Evolutionary conservation across 2,888 invertebrate genomes (phyloP).

Genomic region (Blomia tropicalis): DNA sequence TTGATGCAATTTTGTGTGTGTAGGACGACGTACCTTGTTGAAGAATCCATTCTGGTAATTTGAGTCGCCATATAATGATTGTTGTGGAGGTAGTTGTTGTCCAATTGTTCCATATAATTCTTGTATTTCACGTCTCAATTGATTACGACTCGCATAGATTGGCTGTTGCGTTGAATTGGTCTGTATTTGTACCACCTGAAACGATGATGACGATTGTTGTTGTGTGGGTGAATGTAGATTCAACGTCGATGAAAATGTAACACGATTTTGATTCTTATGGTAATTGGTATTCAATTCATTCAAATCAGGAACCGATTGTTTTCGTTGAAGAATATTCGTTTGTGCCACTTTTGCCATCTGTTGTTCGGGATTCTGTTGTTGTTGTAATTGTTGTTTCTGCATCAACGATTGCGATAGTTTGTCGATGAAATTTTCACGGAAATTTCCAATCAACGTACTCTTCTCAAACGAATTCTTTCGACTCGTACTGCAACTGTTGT

Average conservation of each 20-base stretch:
- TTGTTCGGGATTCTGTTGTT: conserved; percentile 5
- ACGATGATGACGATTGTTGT: too few relatives aligned
- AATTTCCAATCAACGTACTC: background rate
- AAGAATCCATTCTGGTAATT: conserved; percentile 7
- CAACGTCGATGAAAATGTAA: conserved; percentile 3
- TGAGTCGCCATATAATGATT: background rate
- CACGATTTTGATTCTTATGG: conserved; percentile 12
- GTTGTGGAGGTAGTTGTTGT: background rate
- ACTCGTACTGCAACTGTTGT: too few relatives aligned
- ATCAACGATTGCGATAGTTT: background rate
- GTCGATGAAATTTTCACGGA: conserved; percentile 4
- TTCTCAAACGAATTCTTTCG: conserved; percentile 12
- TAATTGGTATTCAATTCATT: background rate
- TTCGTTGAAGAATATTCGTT: conserved; percentile 19
- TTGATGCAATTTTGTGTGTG: too few relatives aligned
- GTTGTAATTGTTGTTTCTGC: background rate
- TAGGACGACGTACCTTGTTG: conserved; percentile 9
- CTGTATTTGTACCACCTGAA: conserved; percentile 12
- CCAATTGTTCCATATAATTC: conserved; percentile 11
- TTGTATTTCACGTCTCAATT: conserved; percentile 1
- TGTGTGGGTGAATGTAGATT: background rate
- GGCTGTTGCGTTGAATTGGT: conserved; percentile 13
- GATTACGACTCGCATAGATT: conserved; percentile 10
- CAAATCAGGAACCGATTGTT: conserved; percentile 22
- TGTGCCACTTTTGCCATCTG: conserved; percentile 20